Evolutionary conservation across 2,113 vertebrate genomes (phyloP).

Genomic region (Entosphenus tridentatus): DNA sequence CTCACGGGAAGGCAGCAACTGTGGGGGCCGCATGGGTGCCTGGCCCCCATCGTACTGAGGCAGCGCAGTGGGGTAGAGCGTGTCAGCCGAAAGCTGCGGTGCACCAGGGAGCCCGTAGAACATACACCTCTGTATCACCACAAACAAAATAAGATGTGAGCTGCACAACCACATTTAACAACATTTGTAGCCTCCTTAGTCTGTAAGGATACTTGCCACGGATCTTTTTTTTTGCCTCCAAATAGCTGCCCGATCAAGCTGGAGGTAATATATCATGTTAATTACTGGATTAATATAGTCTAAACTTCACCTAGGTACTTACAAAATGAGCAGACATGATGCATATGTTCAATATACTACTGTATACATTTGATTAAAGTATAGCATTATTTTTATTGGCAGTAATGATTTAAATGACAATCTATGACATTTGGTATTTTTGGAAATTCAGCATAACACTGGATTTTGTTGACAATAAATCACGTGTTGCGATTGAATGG

Average conservation of each 20-base stretch:
- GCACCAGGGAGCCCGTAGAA: constrained; percentile 69
- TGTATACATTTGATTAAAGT: too few species aligned
- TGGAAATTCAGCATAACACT: too few species aligned
- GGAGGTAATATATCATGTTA: neutral
- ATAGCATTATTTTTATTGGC: too few species aligned
- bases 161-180: neutral
- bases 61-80: constrained; percentile 55
- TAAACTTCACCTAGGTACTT: neutral
- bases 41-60: constrained; percentile 54
- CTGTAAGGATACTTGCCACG: neutral
- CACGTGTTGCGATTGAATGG: too few species aligned
- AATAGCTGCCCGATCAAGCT: too few species aligned
- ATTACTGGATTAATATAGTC: neutral
- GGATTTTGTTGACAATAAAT: too few species aligned
- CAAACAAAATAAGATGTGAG: accelerated
- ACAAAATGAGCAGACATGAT: neutral
- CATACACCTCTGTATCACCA: constrained; percentile 46
- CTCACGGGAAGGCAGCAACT: constrained; percentile 19
- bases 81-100: constrained; percentile 43
- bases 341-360: too few species aligned
- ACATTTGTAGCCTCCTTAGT: neutral
- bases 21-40: constrained; percentile 19
- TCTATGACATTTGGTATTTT: too few species aligned
- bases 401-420: too few species aligned
- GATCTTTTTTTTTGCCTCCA: neutral